Percentiles rank a stretch among this genome's conserved stretches.
Evolutionary conservation across 2,113 vertebrate genomes (phyloP).

Genomic region (Erinaceus europaeus): DNA sequence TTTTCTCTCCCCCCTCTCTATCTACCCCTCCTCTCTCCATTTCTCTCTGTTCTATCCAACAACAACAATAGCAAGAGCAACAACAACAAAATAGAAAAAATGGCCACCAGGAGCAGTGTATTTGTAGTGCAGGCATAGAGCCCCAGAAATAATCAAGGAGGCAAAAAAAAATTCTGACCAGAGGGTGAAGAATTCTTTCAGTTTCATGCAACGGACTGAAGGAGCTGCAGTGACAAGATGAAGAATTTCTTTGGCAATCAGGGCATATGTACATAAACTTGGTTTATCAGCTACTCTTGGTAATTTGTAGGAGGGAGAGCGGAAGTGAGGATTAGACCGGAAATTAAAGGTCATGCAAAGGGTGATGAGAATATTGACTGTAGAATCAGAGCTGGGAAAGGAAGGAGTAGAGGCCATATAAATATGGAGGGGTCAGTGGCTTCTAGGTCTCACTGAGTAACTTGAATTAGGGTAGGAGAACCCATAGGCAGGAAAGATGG

Average conservation of each 20-base stretch:
- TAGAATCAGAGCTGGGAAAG: background rate
- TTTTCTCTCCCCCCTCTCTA: too few species aligned
- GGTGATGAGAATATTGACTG: background rate
- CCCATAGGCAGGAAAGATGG: background rate
- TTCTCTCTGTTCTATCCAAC: too few species aligned
- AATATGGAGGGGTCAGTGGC: background rate
- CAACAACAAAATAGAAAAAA: too few species aligned
- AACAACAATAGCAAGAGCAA: too few species aligned
- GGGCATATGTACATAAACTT: background rate
- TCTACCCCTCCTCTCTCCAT: too few species aligned
- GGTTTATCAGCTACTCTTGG: background rate
- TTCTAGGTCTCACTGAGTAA: background rate
- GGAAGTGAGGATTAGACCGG: background rate
- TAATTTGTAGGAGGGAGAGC: background rate
- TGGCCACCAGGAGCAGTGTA: too few species aligned
- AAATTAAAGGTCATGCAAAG: background rate
- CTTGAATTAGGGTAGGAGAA: background rate
- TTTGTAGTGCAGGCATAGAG: too few species aligned
- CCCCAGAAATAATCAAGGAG: too few species aligned
- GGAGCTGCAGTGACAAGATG: background rate
- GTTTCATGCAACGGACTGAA: background rate
- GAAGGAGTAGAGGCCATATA: background rate
- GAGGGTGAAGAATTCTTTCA: background rate
- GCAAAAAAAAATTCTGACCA: background rate
- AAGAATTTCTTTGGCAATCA: background rate